Evolutionary conservation across 1,140 invertebrate genomes (phyloP), one percentile per base, ranked within the genome.

Genomic region (Chironomus striatipennis): DNA sequence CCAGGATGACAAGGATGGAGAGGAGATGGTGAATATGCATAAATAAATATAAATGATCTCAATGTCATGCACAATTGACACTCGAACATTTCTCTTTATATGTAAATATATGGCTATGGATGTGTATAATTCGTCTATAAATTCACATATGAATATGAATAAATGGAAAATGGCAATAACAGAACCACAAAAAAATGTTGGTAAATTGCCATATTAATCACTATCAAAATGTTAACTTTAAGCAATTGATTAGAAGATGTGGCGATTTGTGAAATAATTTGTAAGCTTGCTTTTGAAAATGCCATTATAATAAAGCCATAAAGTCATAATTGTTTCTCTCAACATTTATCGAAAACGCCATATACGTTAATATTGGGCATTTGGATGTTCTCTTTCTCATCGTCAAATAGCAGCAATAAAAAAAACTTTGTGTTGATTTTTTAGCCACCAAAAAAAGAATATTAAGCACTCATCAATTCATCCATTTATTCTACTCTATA

Each of bases 191-290:
- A n/a, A 4, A n/a, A 57, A 0, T 57, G 24, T 2, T 34, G 24
- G 24, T 57, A 57, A 57, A 57, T 57, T 57, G 47, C 4, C 47
- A 57, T 15, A 57, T 57, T 57, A 57, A 57, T 57, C 47, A 57
- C 47, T 57, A 57, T 57, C 47, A 57, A 57, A 57, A 57, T 57
- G 47, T 57, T 57, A 57, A 57, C n/a, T 57, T 57, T n/a, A n/a
- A 57, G n/a, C 47, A n/a, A 57, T 57, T 57, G 47, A 57, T 57
- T 57, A n/a, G 12, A n/a, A n/a, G 12, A 34, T 34, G 47, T 57
- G 47, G 47, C 47, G 47, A 57, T 57, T 57, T 57, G 47, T 57
- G 47, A 57, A 47, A 15, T 47, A 47, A 47, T 47, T 47, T 47
- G 43, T 47, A 15, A 10, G 43, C 8, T 47, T 47, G 8, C n/a